These are phyloP conservation scores for Aldrovandia affinis DNA, from an alignment of 2,797 vertebrate genomes.

Conservation along the genomic window DNA sequence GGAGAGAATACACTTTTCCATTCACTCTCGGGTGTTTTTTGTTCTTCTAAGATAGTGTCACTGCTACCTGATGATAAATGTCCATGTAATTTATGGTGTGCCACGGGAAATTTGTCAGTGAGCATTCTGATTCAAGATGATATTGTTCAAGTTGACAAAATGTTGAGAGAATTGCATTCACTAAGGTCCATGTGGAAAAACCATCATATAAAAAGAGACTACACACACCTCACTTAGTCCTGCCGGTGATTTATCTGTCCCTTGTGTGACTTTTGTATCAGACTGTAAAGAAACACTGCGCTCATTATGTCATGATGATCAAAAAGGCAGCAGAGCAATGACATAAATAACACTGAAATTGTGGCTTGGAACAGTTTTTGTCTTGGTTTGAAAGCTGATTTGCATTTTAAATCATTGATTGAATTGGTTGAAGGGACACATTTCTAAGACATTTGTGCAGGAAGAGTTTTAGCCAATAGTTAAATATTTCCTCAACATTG, in stretches of 20 bases:
- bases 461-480: no score
- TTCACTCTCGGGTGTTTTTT: neutral
- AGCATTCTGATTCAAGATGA: neutral
- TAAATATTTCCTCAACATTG: no score
- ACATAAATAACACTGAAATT: neutral
- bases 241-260: neutral
- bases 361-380: neutral
- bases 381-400: neutral
- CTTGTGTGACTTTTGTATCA: slow-evolving; percentile 1
- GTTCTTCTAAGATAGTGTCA: neutral
- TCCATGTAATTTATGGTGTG: neutral
- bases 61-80: neutral
- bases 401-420: neutral
- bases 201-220: neutral
- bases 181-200: neutral
- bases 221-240: neutral
- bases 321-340: neutral
- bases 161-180: neutral
- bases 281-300: neutral
- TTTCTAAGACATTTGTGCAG: no score
- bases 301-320: slow-evolving; percentile 9
- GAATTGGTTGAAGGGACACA: neutral
- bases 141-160: neutral
- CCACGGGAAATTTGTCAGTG: neutral
- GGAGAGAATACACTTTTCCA: no score